Evolutionary conservation across 1,140 invertebrate genomes (phyloP).

Genomic region (Euglossa dilemma): DNA sequence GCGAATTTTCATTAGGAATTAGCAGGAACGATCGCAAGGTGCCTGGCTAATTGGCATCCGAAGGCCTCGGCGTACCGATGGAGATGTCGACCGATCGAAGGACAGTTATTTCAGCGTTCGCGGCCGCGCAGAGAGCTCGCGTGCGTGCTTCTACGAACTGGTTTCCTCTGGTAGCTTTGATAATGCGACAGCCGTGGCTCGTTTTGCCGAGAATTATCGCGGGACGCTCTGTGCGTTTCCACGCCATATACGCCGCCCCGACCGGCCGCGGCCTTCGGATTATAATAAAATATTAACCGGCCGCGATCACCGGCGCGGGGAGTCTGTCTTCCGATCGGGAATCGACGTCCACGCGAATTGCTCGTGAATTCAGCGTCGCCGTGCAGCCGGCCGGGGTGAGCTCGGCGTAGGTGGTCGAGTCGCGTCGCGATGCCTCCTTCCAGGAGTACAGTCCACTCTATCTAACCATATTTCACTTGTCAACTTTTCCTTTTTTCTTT

Average conservation of each 20-base stretch:
- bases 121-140: conserved; percentile 16
- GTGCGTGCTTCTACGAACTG: conserved; percentile 54
- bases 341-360: too few species aligned
- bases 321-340: neutral
- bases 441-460: too few species aligned
- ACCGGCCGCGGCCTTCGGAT: conserved; percentile 34
- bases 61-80: conserved; percentile 39
- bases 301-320: too few species aligned
- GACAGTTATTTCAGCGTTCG: conserved; percentile 57
- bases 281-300: conserved; percentile 44
- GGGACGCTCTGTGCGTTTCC: conserved; percentile 16
- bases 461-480: too few species aligned
- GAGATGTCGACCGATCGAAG: conserved; percentile 61
- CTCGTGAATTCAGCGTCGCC: too few species aligned
- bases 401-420: too few species aligned
- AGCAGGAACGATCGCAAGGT: neutral
- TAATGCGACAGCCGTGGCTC: conserved; percentile 53
- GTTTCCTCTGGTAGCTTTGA: conserved; percentile 58
- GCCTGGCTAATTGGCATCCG: conserved; percentile 56
- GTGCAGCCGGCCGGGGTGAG: too few species aligned
- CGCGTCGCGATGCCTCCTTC: too few species aligned
- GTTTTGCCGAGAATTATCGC: conserved; percentile 51
- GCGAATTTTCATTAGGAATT: too few species aligned
- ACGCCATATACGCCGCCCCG: neutral
- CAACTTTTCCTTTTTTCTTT: too few species aligned